These are phyloP conservation scores for Hydrozoanthus tunicans DNA, from an alignment of 64 coral and sea anemone species.

Conservation along the genomic window DNA sequence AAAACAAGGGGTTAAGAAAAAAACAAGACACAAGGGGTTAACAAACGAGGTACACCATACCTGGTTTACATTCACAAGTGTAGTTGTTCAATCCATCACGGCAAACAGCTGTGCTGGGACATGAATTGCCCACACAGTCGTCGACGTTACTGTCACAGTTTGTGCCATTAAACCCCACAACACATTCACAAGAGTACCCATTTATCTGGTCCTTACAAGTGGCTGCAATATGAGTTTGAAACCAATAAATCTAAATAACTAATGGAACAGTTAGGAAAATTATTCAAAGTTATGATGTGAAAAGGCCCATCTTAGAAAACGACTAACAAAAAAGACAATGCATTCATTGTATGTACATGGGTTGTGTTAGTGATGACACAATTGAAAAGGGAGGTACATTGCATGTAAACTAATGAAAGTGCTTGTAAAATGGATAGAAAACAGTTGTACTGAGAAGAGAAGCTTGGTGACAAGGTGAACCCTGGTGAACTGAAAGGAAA, in stretches of 20 bases:
- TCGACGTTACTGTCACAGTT: conserved; percentile 77
- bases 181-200: conserved; percentile 65
- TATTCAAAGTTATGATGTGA: no score
- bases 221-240: conserved; percentile 34
- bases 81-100: conserved; percentile 75
- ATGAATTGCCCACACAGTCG: conserved; percentile 68
- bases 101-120: conserved; percentile 60
- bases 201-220: conserved; percentile 63
- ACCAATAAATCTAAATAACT: neutral
- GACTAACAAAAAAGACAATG: no score
- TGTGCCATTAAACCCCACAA: conserved; percentile 68
- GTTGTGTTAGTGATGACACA: neutral
- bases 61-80: conserved; percentile 78
- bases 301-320: no score
- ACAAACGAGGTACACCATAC: conserved; percentile 25
- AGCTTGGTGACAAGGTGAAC: no score
- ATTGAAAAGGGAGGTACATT: neutral
- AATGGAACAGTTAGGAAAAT: neutral
- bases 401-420: no score
- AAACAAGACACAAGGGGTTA: neutral
- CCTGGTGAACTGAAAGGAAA: no score
- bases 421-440: no score
- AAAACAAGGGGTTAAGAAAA: neutral
- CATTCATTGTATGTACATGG: no score
- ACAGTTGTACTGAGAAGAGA: no score